Evolutionary conservation across 2,888 invertebrate genomes (phyloP).

Genomic region (Oscheius sp.): DNA sequence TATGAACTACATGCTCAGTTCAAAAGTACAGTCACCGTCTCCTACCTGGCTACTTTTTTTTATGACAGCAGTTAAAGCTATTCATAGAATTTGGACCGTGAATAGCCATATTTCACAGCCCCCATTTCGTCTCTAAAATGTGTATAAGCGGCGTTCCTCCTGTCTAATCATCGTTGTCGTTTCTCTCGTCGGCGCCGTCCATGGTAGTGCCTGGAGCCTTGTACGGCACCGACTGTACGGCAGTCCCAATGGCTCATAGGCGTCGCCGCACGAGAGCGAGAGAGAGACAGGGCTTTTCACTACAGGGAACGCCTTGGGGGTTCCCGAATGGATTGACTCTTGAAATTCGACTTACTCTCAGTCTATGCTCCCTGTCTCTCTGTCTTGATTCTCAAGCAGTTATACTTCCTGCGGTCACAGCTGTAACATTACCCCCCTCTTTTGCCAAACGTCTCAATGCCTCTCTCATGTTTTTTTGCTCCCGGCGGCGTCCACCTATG

Average conservation of each 20-base stretch:
- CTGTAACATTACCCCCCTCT: not conserved
- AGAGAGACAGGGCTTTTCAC: not conserved
- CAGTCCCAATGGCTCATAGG: constrained; percentile 27
- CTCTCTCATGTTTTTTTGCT: constrained; percentile 14
- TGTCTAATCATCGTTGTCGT: constrained; percentile 16
- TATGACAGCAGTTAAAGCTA: too few relatives aligned
- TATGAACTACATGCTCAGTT: too few relatives aligned
- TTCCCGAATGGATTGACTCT: not conserved
- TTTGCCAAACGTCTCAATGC: not conserved
- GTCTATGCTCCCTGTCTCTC: not conserved
- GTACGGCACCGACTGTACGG: constrained; percentile 29
- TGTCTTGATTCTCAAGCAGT: not conserved
- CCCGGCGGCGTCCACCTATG: constrained; percentile 27
- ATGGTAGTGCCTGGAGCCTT: constrained; percentile 35
- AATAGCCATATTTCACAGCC: not conserved
- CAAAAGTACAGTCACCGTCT: not conserved
- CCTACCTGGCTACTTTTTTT: not conserved
- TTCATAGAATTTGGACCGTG: not conserved
- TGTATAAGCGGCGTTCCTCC: too few relatives aligned
- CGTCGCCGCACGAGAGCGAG: not conserved
- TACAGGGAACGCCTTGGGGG: not conserved
- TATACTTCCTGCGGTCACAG: not conserved
- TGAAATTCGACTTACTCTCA: not conserved
- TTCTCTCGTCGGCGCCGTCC: not conserved
- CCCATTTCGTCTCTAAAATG: too few relatives aligned